A percentile compares a stretch with the other conserved stretches of the same genome.
phyloP scores from a whole-genome alignment of 2,113 vertebrate genomes.

The Ammodytes dubius region DNA sequence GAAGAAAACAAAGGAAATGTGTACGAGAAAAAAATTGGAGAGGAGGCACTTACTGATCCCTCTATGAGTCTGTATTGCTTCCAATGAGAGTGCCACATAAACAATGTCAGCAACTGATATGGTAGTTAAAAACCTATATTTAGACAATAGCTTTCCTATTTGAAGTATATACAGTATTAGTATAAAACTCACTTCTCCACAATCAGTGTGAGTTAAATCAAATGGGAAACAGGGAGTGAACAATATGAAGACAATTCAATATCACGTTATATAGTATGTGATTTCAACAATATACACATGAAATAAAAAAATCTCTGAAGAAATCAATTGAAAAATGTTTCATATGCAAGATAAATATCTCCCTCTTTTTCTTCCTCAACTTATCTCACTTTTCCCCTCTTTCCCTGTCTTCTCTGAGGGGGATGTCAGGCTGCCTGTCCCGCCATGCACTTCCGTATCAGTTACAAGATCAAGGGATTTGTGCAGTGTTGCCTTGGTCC shows the following conservation, averaged over 20 bases:
- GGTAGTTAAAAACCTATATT: background rate
- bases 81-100: slow-evolving; percentile 11
- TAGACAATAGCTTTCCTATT: background rate
- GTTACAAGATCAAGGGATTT: slow-evolving; percentile 5
- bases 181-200: background rate
- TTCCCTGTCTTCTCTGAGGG: slow-evolving; percentile 13
- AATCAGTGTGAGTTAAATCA: background rate
- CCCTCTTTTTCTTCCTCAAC: background rate
- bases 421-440: slow-evolving; percentile 14
- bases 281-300: background rate
- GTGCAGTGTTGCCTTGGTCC: background rate
- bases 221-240: background rate
- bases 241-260: background rate
- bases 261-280: background rate
- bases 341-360: background rate
- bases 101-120: slow-evolving; percentile 15
- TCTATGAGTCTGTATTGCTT: background rate
- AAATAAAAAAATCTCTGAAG: background rate
- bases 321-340: background rate
- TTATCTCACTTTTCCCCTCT: slow-evolving; percentile 39
- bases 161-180: background rate
- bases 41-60: background rate
- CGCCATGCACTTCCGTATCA: background rate
- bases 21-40: background rate
- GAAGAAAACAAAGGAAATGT: slow-evolving; percentile 7